Evolutionary conservation across 1,140 invertebrate genomes (phyloP), one percentile per base, ranked within the genome.

Genomic region (Asbolus verrucosus): DNA sequence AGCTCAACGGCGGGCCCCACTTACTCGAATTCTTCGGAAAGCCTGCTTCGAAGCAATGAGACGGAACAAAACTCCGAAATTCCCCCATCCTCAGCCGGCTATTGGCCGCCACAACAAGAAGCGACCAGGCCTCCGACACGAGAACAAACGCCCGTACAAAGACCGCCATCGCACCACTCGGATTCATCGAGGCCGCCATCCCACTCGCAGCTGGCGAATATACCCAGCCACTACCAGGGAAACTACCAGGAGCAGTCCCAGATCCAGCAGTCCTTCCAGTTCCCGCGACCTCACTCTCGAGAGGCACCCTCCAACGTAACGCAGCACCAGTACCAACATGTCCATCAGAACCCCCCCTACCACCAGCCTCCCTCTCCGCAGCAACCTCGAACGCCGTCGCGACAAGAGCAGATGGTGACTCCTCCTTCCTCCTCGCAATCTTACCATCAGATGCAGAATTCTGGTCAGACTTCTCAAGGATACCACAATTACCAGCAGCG

Each of bases 1-100:
- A 79, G 82, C 71, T 80, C 85, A 77, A 79, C 83, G 81, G 79
- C 83, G 78, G 80, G 81, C 75, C 72, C 76, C 74, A 61, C 73
- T 31, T 74, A 72, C 30, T 65, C 50, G 18, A 21, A 63, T 18
- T 18, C 18, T 16, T 38, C 43, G 8, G 31, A 54, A 38, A 27
- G 9, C 50, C 19, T 9, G 6, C 11, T 66, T 24, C 46, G 30
- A 39, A 65, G n/a, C 36, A 69, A 38, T 13, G 19, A 39, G 46
- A 19, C 24, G n/a, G 24, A 74, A 38, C 59, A 36, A 13, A 24
- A 61, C 24, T 9, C 13, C 6, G 31, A 54, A 24, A 31, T 65
- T 11, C 69, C 65, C 11, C 61, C 70, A 6, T 60, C 41, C n/a
- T 62, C 72, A 21, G 24, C 59, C 13, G 62, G 66, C n/a, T 67